Percentiles rank a stretch among this genome's conserved stretches.
These are phyloP conservation scores for Bergia puertoricense DNA, from an alignment of 92 coral and sea anemone species.

Conservation along the genomic window DNA sequence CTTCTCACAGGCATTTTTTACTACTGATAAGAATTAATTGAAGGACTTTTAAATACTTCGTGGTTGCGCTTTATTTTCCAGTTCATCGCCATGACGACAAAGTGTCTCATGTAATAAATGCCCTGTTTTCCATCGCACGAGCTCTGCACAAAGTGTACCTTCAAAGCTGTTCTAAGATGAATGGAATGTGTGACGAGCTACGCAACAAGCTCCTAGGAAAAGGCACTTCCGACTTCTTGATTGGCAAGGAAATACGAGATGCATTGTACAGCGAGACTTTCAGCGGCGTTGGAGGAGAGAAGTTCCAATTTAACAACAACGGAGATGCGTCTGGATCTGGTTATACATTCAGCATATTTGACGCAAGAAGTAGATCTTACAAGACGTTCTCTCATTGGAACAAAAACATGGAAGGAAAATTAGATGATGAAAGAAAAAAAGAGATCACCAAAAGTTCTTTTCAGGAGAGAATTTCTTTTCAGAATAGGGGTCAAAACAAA, in stretches of 20 bases:
- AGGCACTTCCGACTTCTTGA: background rate
- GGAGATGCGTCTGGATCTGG: background rate
- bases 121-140: background rate
- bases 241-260: background rate
- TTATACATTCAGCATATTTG: conserved; percentile 16
- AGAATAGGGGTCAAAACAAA: background rate
- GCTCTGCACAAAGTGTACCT: background rate
- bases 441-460: background rate
- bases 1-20: no score
- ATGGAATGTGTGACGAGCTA: background rate
- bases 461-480: background rate
- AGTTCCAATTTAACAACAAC: background rate
- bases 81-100: conserved; percentile 15
- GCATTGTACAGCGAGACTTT: background rate
- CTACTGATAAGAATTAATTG: no score
- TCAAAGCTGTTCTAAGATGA: background rate
- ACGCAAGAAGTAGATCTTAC: conserved; percentile 1
- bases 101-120: conserved; percentile 13
- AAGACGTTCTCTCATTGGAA: background rate
- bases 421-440: background rate
- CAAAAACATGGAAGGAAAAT: background rate
- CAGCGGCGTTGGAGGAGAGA: background rate
- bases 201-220: background rate
- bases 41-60: no score
- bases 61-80: background rate